phyloP scores from a whole-genome alignment of 2,113 vertebrate species.

The Motacilla tschutschensis region DNA sequence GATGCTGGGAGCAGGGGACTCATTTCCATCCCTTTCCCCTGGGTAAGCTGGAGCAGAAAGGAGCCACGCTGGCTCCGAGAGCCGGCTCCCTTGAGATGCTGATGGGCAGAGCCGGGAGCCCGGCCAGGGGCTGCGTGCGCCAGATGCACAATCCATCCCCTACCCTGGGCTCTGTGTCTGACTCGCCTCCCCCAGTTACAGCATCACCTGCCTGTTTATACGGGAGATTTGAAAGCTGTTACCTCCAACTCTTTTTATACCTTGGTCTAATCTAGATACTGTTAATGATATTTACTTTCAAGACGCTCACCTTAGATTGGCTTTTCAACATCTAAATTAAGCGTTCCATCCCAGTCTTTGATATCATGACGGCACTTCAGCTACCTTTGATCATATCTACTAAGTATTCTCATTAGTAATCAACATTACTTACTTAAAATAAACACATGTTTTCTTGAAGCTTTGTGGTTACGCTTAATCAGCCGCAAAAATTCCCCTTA shows the following conservation, averaged over 20 bases:
- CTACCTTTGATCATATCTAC: constrained; percentile 69
- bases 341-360: constrained; percentile 67
- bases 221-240: constrained; percentile 58
- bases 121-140: neutral
- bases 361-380: constrained; percentile 66
- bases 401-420: constrained; percentile 68
- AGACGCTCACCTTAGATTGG: constrained; percentile 65
- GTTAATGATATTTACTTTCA: constrained; percentile 67
- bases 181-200: constrained; percentile 34
- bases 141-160: constrained; percentile 27
- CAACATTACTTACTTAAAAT: constrained; percentile 70
- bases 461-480: constrained; percentile 58
- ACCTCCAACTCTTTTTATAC: constrained; percentile 67
- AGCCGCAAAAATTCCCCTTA: constrained; percentile 67
- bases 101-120: neutral
- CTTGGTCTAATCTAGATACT: constrained; percentile 63
- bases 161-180: constrained; percentile 1
- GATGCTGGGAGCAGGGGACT: neutral
- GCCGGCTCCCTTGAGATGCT: neutral
- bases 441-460: constrained; percentile 68
- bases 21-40: neutral
- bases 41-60: neutral
- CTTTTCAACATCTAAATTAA: constrained; percentile 70
- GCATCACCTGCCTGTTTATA: constrained; percentile 62
- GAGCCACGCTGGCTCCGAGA: neutral